These are phyloP conservation scores for Dolichopus griseipennis DNA, from an alignment of 2,888 invertebrate species.

Conservation along the genomic window DNA sequence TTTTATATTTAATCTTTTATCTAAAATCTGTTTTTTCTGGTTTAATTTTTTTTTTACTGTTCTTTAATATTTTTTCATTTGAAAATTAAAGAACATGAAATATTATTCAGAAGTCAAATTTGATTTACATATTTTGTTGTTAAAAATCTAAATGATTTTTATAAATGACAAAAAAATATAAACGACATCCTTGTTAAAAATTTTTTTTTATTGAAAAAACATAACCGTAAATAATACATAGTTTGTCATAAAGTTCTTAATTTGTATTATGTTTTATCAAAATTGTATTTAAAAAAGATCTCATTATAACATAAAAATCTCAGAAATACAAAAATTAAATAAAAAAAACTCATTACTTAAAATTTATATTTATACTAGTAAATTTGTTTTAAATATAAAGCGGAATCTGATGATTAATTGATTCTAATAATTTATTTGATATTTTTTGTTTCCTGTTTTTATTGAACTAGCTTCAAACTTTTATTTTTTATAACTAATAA, in stretches of 20 bases:
- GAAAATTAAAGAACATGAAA: too few species aligned
- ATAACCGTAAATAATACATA: not conserved
- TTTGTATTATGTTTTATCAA: not conserved
- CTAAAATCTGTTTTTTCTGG: too few species aligned
- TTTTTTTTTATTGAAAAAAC: not conserved
- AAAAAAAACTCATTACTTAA: not conserved
- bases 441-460: not conserved
- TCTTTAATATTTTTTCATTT: too few species aligned
- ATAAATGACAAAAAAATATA: too few species aligned
- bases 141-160: too few species aligned
- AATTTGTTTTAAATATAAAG: not conserved
- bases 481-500: too few species aligned
- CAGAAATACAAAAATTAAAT: not conserved
- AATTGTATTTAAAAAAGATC: not conserved
- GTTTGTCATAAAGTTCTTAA: not conserved
- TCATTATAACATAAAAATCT: not conserved
- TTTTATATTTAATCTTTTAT: too few species aligned
- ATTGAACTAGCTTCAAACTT: too few species aligned
- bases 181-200: not conserved
- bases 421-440: not conserved
- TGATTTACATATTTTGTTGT: too few species aligned
- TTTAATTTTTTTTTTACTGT: too few species aligned
- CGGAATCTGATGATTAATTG: too few species aligned
- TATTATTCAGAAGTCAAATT: too few species aligned
- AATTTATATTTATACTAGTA: not conserved